Base-by-base conservation (phyloP, 2,888 invertebrate species). In the Meiosimyza platycephala region DNA sequence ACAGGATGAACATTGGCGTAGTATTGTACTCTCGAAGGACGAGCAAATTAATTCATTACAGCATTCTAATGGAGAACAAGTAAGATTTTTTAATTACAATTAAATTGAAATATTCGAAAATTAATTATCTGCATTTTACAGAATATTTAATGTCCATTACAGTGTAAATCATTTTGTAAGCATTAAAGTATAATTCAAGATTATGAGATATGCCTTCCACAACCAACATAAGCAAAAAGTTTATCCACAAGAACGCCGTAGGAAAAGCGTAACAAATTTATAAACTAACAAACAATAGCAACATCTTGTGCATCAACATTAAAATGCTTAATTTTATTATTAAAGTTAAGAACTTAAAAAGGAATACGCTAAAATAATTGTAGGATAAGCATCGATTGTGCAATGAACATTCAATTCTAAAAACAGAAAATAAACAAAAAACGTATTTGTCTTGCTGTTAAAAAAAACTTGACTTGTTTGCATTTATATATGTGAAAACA, bases 1-100 rank as follows among this genome's bases (percentile, higher is more conserved):
- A 74, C 85, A 86, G 77, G 87, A 87, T 72, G 85, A 86, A 55
- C 81, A 86, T 77, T 87, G 87, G 87, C 84, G 82, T 66, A 82
- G 79, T 76, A 83, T 87, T 78, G 84, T 86, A 52, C 81, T 81
- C 72, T 80, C 84, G 74, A 86, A 86, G 77, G 85, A 87, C 75
- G 85, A 86, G 76, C 82, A 85, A 78, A 86, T 87, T 74, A 78
- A 82, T 72, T 81, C 78, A 78, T 81, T 87, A 80, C 86, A 85
- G 78, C 84, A 85, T 79, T 84, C 83, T 75, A 86, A 87, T 78
- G 86, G 86, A 72, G 83, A 84, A 79, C 84, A 84, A 78, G 86
- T 85, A 73, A 77, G 79, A 77, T 52, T 48, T 57, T 5, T n/a
- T 22, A 60, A 11, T 12, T 16, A 54, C 9, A 40, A 40, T 18